These are phyloP conservation scores for Masticophis lateralis DNA, from an alignment of 2,797 vertebrate species.

Conservation along the genomic window DNA sequence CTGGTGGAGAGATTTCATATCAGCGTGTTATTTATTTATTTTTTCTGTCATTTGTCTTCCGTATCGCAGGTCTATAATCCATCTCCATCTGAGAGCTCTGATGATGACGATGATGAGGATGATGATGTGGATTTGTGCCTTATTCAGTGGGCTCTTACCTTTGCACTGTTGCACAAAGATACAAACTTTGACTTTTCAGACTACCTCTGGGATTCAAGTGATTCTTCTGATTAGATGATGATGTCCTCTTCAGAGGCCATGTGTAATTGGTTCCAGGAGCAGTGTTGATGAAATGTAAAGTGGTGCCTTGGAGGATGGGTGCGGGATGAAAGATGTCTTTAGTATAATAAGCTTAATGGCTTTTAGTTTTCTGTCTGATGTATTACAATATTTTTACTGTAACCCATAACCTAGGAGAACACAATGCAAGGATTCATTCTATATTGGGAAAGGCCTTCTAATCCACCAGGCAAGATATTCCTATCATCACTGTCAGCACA, in stretches of 20 bases:
- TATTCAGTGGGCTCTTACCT: constrained; percentile 71
- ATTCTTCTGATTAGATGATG: constrained; percentile 46
- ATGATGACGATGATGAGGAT: constrained; percentile 61
- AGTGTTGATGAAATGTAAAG: not conserved
- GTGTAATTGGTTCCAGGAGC: not conserved
- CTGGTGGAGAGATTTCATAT: not conserved
- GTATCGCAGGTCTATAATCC: constrained; percentile 26
- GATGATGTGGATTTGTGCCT: constrained; percentile 50
- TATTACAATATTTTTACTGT: not conserved
- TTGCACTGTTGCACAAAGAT: constrained; percentile 62
- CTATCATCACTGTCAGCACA: not conserved
- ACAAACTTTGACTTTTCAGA: fast-evolving
- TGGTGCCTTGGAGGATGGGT: constrained; percentile 6
- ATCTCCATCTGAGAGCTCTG: constrained; percentile 60
- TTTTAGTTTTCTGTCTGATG: fast-evolving
- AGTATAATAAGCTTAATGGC: not conserved
- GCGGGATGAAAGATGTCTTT: not conserved
- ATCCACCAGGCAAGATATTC: not conserved
- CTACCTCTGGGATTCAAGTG: constrained; percentile 5
- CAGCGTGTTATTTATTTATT: not conserved
- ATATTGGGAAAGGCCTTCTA: not conserved
- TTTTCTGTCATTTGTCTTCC: not conserved
- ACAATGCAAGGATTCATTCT: not conserved
- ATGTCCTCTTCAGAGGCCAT: fast-evolving
- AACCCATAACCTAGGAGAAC: fast-evolving